Evolutionary conservation across 2,888 invertebrate genomes (phyloP).

Genomic region (Lycaena phlaeas): DNA sequence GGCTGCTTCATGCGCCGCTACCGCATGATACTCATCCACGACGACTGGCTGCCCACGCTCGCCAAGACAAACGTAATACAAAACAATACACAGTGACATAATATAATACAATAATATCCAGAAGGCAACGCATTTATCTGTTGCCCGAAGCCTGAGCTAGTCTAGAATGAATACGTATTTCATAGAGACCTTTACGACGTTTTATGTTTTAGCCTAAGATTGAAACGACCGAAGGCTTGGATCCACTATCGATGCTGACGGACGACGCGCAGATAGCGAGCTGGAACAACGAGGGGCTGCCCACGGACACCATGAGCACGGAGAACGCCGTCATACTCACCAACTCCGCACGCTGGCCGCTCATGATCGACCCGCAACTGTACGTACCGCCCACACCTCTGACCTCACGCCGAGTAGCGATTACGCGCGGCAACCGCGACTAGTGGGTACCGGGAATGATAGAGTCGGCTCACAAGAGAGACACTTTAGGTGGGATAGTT

Average conservation of each 20-base stretch:
- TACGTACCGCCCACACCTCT: too few species aligned
- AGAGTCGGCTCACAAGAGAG: too few species aligned
- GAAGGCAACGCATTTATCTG: not conserved
- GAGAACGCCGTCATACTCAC: slow-evolving; percentile 95
- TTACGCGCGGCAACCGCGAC: too few species aligned
- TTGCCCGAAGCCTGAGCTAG: not conserved
- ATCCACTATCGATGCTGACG: slow-evolving; percentile 88
- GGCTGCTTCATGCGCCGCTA: slow-evolving; percentile 93
- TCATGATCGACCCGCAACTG: slow-evolving; percentile 95
- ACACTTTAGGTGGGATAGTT: too few species aligned
- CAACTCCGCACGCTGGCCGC: slow-evolving; percentile 92
- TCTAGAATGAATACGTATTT: too few species aligned
- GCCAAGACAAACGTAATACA: slow-evolving; percentile 71
- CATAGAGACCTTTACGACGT: not conserved
- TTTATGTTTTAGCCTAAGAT: slow-evolving; percentile 76
- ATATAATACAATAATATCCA: too few species aligned
- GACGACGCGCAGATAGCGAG: slow-evolving; percentile 93
- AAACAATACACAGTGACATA: too few species aligned
- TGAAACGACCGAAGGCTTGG: slow-evolving; percentile 83
- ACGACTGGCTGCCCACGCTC: slow-evolving; percentile 88
- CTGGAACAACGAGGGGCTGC: slow-evolving; percentile 96
- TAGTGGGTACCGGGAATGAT: too few species aligned
- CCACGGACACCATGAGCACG: slow-evolving; percentile 93
- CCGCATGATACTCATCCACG: slow-evolving; percentile 82
- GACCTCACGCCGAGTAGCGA: too few species aligned